A percentile compares a stretch with the other conserved stretches of the same genome.
Evolutionary conservation across 2,888 invertebrate species (phyloP).

Genomic region (Xylocampa areola): DNA sequence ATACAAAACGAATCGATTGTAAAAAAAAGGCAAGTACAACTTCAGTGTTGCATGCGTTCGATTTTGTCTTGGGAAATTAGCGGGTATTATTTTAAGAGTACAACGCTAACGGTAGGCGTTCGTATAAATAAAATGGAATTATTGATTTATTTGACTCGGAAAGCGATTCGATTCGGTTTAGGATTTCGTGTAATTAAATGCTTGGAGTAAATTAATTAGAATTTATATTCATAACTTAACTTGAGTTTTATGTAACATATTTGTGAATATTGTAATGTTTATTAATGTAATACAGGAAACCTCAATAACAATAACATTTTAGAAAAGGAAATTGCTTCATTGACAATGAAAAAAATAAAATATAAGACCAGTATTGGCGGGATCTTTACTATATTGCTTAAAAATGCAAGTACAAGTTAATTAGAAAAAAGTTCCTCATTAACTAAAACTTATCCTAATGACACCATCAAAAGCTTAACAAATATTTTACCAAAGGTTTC

Average conservation of each 20-base stretch:
- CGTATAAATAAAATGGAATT: conserved; percentile 65
- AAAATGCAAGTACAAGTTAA: background rate
- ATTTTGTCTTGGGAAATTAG: conserved; percentile 79
- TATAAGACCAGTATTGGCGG: no score
- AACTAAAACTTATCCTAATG: conserved; percentile 34
- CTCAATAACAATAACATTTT: no score
- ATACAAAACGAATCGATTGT: conserved; percentile 83
- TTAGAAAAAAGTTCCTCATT: conserved; percentile 32
- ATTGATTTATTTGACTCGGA: conserved; percentile 71
- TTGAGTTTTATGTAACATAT: conserved; percentile 15
- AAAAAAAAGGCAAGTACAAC: conserved; percentile 69
- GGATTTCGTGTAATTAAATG: conserved; percentile 68
- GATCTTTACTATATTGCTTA: no score
- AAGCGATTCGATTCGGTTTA: conserved; percentile 69
- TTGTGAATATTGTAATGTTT: conserved; percentile 1
- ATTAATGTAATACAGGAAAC: background rate
- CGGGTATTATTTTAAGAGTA: conserved; percentile 58
- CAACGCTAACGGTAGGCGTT: conserved; percentile 61
- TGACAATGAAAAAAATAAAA: no score
- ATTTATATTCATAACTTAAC: conserved; percentile 30
- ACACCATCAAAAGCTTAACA: conserved; percentile 31
- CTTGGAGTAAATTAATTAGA: conserved; percentile 58
- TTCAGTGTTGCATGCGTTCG: conserved; percentile 79
- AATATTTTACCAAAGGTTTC: conserved; percentile 33
- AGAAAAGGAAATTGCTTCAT: no score